Evolutionary conservation across 35 echinoderm and acorn worm genomes (phyloP), one percentile per base, ranked within the genome.

Genomic region (Diadema setosum): DNA sequence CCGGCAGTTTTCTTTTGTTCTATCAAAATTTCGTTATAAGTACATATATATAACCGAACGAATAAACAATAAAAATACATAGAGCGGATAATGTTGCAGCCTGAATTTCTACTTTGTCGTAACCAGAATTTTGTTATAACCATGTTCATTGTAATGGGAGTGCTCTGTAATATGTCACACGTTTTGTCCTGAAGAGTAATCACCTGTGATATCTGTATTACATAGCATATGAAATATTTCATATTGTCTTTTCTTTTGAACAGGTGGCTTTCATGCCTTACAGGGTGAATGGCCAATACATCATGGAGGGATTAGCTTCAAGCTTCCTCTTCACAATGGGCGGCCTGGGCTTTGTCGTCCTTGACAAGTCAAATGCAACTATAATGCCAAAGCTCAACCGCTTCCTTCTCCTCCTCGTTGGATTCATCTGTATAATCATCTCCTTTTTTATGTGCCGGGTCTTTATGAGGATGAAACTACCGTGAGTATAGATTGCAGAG

Each of bases 211-310:
- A n/a, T n/a, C n/a, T n/a, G n/a, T n/a, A n/a, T n/a, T n/a, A n/a
- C n/a, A n/a, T n/a, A n/a, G n/a, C n/a, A n/a, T n/a, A n/a, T n/a
- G n/a, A n/a, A n/a, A n/a, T n/a, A n/a, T n/a, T n/a, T n/a, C n/a
- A n/a, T n/a, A n/a, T n/a, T n/a, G n/a, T 29, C 31, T 44, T 36
- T n/a, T 85, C 24, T 87, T 82, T 84, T 16, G 70, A 84, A 1
- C 76, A 99, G 96, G 96, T 99, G 80, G 96, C 96, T 17, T 99
- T 99, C 58, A 94, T 99, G 96, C 96, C 96, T 42, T 99, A 99
- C 90, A 82, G 96, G 90, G 96, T 99, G 16, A 99, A 99, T 83
- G 96, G 96, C 6, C 96, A 99, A 58, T 99, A 99, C 90, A 99
- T 99, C 80, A 99, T 99, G 96, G 96, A 99, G 45, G 96, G 96